These are phyloP conservation scores for Larimichthys crocea DNA, from an alignment of 2,113 vertebrate species.

Conservation along the genomic window DNA sequence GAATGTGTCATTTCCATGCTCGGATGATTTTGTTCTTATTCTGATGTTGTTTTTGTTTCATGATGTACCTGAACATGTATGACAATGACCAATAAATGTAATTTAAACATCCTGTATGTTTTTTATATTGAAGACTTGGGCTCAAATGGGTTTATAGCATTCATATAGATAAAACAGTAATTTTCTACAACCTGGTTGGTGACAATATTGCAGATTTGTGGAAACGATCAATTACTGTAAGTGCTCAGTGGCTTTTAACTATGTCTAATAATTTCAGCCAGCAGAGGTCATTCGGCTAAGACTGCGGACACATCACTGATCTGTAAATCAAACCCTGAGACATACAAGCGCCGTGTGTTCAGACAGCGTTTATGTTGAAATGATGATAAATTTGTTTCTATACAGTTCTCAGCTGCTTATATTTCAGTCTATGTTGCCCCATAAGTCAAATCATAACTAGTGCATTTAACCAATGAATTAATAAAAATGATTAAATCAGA, in stretches of 20 bases:
- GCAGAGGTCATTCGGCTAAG: slow-evolving; percentile 53
- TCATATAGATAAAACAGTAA: slow-evolving; percentile 32
- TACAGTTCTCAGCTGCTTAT: neutral
- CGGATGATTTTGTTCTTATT: neutral
- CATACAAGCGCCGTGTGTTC: slow-evolving; percentile 11
- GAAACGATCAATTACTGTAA: slow-evolving; percentile 72
- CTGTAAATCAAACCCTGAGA: slow-evolving; percentile 62
- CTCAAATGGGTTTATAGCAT: slow-evolving; percentile 20
- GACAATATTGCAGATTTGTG: slow-evolving; percentile 58
- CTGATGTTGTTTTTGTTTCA: neutral
- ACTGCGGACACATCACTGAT: slow-evolving; percentile 40
- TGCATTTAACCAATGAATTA: slow-evolving; percentile 41
- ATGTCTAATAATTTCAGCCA: slow-evolving; percentile 43
- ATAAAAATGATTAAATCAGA: slow-evolving; percentile 26
- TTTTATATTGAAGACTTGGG: slow-evolving; percentile 16
- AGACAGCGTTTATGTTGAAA: neutral
- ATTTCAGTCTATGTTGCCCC: slow-evolving; percentile 7
- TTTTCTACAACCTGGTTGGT: slow-evolving; percentile 45
- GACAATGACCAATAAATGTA: slow-evolving; percentile 62
- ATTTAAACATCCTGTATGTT: slow-evolving; percentile 47
- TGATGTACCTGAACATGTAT: slow-evolving; percentile 1
- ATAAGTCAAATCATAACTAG: slow-evolving; percentile 16
- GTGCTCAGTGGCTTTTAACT: slow-evolving; percentile 66
- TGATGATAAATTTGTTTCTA: slow-evolving; percentile 34
- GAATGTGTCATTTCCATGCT: neutral